phyloP scores from a whole-genome alignment of 1,140 invertebrate genomes.

The Hesperophylax magnus region DNA sequence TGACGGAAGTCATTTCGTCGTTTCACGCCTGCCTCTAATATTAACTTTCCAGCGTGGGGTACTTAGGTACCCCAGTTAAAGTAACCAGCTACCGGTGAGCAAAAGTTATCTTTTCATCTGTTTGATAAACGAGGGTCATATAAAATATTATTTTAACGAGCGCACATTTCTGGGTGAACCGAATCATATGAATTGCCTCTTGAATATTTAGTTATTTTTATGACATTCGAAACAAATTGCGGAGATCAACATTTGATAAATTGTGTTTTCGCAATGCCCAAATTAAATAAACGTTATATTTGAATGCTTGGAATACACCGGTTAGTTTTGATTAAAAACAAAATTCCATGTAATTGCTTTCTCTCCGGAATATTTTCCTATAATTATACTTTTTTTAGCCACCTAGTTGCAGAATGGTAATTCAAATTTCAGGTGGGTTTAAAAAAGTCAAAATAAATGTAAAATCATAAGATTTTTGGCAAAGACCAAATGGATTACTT shows the following conservation, averaged over 20 bases:
- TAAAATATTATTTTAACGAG: slow-evolving; percentile 19
- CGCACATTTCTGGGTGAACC: background rate
- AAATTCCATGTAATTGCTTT: too few species aligned
- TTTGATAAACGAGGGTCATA: slow-evolving; percentile 34
- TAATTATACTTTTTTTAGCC: too few species aligned
- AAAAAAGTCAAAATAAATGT: too few species aligned
- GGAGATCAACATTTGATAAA: slow-evolving; percentile 1
- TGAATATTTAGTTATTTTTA: slow-evolving; percentile 2
- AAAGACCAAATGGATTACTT: too few species aligned
- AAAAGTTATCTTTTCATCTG: slow-evolving; percentile 33
- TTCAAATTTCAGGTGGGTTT: too few species aligned
- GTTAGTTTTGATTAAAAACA: too few species aligned
- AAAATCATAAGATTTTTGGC: too few species aligned
- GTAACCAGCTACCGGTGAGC: slow-evolving; percentile 6
- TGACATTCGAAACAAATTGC: slow-evolving; percentile 18
- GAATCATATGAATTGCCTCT: background rate
- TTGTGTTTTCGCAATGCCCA: background rate
- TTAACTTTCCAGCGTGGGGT: slow-evolving; percentile 7
- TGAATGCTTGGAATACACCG: too few species aligned
- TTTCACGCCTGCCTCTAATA: slow-evolving; percentile 41
- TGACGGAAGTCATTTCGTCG: slow-evolving; percentile 19
- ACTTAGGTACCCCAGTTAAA: slow-evolving; percentile 10
- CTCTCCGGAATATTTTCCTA: too few species aligned
- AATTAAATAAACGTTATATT: too few species aligned
- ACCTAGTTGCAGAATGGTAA: too few species aligned